A percentile compares a stretch with the other conserved stretches of the same genome.
phyloP scores from a whole-genome alignment of 2,797 vertebrate genomes.

The Anas bernieri region DNA sequence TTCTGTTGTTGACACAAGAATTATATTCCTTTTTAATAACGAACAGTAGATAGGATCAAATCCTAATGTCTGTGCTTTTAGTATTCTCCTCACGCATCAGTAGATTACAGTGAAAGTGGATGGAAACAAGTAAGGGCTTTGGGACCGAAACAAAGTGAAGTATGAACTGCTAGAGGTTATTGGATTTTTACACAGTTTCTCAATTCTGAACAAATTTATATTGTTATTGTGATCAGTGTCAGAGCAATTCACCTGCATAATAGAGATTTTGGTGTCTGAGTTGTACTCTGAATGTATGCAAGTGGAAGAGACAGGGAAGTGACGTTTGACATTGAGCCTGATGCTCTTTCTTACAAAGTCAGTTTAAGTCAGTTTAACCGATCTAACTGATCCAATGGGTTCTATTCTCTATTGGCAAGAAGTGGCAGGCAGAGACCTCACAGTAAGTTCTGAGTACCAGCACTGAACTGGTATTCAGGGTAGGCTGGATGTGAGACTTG shows the following conservation, averaged over 20 bases:
- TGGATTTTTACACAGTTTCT: not conserved
- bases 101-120: not conserved
- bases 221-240: not conserved
- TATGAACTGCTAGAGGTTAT: not conserved
- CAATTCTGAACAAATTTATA: not conserved
- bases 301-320: not conserved
- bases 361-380: not conserved
- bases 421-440: not conserved
- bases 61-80: not conserved
- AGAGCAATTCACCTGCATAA: not conserved
- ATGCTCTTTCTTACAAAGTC: not conserved
- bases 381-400: not conserved
- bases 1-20: not conserved
- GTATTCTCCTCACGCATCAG: not conserved
- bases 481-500: not conserved
- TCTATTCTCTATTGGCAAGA: not conserved
- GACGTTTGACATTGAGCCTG: not conserved
- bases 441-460: rapidly evolving
- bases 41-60: not conserved
- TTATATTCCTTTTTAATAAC: not conserved
- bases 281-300: not conserved
- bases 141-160: not conserved
- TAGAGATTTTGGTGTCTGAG: not conserved
- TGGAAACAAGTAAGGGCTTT: not conserved
- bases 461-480: not conserved